Evolutionary conservation across 2,113 vertebrate genomes (phyloP).

Genomic region (Tympanuchus pallidicinctus): DNA sequence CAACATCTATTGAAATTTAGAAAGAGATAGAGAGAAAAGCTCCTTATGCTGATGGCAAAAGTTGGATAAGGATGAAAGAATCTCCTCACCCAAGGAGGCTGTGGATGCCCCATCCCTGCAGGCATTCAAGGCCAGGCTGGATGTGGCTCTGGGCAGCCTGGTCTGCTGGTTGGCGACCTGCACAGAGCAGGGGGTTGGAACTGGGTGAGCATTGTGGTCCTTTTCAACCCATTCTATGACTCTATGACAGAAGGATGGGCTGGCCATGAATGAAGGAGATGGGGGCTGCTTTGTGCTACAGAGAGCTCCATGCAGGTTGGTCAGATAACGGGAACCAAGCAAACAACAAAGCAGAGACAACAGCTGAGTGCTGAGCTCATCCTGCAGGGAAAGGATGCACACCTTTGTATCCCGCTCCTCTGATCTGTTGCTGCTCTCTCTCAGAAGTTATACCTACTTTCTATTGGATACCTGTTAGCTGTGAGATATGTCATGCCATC

Average conservation of each 20-base stretch:
- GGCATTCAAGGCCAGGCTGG: too few species aligned
- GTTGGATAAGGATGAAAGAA: background rate
- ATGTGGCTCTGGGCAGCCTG: too few species aligned
- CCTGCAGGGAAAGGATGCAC: background rate
- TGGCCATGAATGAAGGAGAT: background rate
- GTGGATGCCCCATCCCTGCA: too few species aligned
- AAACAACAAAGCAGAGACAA: background rate
- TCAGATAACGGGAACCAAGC: background rate
- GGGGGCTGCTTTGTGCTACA: background rate
- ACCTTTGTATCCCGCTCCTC: background rate
- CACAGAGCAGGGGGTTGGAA: too few species aligned
- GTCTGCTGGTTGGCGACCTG: too few species aligned
- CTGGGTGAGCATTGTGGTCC: too few species aligned
- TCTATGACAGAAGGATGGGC: background rate
- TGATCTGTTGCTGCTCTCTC: background rate
- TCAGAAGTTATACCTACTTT: background rate
- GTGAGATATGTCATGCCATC: rapidly evolving
- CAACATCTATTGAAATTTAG: background rate
- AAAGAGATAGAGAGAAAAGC: background rate
- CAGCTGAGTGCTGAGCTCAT: background rate
- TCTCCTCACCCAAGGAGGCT: too few species aligned
- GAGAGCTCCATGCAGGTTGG: background rate
- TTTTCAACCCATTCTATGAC: too few species aligned
- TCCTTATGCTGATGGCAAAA: background rate
- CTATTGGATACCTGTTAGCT: too few species aligned